Evolutionary conservation across 2,797 vertebrate genomes (phyloP).

Genomic region (Diceros bicornis): DNA sequence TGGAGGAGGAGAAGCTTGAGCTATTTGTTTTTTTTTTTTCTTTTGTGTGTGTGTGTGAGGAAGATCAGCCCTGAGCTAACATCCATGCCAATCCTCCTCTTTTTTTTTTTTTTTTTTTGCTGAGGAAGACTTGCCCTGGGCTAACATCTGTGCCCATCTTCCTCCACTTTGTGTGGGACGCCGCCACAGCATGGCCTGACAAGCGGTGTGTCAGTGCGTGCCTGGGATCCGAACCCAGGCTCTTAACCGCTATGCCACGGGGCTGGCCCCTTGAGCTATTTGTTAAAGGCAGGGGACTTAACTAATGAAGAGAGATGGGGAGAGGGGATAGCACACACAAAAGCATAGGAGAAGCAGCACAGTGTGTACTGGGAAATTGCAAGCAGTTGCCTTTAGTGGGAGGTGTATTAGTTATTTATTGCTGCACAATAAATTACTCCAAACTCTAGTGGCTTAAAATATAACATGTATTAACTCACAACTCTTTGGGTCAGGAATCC

Average conservation of each 20-base stretch:
- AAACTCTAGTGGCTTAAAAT: not conserved
- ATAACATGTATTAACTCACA: not conserved
- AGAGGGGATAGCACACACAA: not conserved
- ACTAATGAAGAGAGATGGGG: not conserved
- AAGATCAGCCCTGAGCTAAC: too few species aligned
- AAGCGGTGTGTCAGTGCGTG: too few species aligned
- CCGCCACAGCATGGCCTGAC: too few species aligned
- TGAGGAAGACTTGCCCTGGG: too few species aligned
- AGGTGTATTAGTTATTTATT: constrained; percentile 12
- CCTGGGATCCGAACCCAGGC: too few species aligned
- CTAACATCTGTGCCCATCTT: too few species aligned
- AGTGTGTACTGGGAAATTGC: not conserved
- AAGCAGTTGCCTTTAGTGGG: not conserved
- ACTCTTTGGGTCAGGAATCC: constrained; percentile 11
- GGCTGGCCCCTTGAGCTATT: not conserved
- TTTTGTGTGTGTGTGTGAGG: too few species aligned
- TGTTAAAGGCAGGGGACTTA: not conserved
- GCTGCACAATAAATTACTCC: not conserved
- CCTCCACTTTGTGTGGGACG: too few species aligned
- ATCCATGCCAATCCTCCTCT: too few species aligned
- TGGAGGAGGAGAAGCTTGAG: constrained; percentile 25
- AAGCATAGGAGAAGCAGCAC: not conserved
- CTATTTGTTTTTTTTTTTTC: not conserved
- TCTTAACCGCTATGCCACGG: too few species aligned
- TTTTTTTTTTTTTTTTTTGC: too few species aligned